Evolutionary conservation across 2,888 invertebrate species (phyloP), one percentile per base, ranked within the genome.

Genomic region (Dolomedes plantarius): DNA sequence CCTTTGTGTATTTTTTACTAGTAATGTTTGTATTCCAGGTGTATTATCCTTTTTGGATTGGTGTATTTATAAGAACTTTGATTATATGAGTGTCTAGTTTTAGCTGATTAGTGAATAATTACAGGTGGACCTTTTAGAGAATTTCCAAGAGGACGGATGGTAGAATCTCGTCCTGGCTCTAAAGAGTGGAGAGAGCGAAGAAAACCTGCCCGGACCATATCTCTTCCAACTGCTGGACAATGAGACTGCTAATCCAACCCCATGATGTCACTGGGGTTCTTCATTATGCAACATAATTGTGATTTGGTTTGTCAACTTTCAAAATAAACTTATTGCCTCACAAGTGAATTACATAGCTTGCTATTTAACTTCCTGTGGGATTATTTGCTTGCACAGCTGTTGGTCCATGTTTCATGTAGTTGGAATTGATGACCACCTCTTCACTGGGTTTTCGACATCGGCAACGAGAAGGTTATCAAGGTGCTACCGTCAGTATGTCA

Each of bases 391-490:
- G 23, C 74, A 74, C 85, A 74, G 56, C 85, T 85, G 85, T 85
- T 85, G 85, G 83, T 67, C 32, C 69, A 68, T 64, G 29, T 32
- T 74, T 32, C 97, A 97, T 0, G 94, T 97, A 65, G 94, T 95
- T 82, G 96, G 96, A 88, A 93, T 97, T 19, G 95, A 96, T 90
- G 74, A 77, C 82, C 73, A 77, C 32, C 95, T 96, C 92, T 96
- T 96, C 9, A 95, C 95, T 91, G 95, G 96, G 0, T 56, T 46
- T 41, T 41, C 3, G 41, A 41, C 28, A 32, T 50, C 13, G 62
- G 19, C 29, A 75, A 56, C 75, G 36, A 46, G 62, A 16, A 46
- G 23, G 32, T 29, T 92, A 98, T 87, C 75, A 39, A 83, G 78
- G 78, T 78, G 85, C 85, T 85, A 85, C 56, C 68, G 50, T 56